A percentile compares a stretch with the other conserved stretches of the same genome.
Evolutionary conservation across 2,113 vertebrate genomes (phyloP).

Genomic region (Sinocyclocheilus rhinocerous): DNA sequence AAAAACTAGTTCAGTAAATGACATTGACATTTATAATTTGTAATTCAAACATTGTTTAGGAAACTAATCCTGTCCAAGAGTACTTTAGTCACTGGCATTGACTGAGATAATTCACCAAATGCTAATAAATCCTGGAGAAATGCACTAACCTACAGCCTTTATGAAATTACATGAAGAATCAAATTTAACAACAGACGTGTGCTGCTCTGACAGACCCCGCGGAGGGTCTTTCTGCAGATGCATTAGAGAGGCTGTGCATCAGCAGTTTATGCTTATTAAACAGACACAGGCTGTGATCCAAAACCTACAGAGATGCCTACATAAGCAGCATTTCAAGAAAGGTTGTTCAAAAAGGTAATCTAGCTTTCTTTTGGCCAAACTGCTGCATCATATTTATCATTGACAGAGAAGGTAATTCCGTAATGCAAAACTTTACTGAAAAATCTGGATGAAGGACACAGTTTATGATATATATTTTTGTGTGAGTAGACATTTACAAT

Average conservation of each 20-base stretch:
- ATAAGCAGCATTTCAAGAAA: background rate
- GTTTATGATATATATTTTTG: too few relatives aligned
- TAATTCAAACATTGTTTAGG: background rate
- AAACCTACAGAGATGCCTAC: background rate
- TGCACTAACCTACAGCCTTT: background rate
- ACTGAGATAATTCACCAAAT: background rate
- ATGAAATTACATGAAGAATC: constrained; percentile 8
- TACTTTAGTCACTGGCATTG: background rate
- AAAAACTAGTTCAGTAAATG: background rate
- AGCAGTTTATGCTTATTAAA: background rate
- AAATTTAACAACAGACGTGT: background rate
- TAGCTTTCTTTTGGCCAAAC: background rate
- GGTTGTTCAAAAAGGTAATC: background rate
- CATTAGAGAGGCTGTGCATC: background rate
- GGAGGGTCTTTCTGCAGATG: constrained; percentile 5
- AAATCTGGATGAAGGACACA: too few relatives aligned
- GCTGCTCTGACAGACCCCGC: background rate
- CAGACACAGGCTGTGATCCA: constrained; percentile 1
- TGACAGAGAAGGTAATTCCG: background rate
- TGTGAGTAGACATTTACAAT: too few relatives aligned
- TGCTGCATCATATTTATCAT: background rate
- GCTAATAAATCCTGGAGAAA: background rate
- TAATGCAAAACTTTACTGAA: background rate
- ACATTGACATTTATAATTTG: background rate
- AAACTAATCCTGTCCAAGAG: background rate